A percentile compares a stretch with the other conserved stretches of the same genome.
Evolutionary conservation across 92 coral and sea anemone genomes (phyloP).

Genomic region (Meandrina meandrites): DNA sequence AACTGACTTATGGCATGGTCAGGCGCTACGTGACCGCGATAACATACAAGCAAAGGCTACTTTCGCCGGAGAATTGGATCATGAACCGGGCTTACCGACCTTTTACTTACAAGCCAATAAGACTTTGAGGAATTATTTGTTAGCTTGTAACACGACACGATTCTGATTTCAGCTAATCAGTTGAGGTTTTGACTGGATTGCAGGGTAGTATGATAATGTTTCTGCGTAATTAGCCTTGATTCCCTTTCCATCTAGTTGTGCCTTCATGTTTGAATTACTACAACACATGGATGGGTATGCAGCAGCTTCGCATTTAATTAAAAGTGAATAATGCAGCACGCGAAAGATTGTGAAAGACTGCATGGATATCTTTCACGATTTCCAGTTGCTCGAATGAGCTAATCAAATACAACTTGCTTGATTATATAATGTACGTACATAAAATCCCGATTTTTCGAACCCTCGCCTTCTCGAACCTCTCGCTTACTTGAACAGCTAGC

Average conservation of each 20-base stretch:
- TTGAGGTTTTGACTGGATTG: slow-evolving; percentile 6
- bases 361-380: not conserved
- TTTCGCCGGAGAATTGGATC: not conserved
- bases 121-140: not conserved
- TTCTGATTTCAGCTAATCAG: not conserved
- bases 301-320: not conserved
- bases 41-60: not conserved
- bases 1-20: not conserved
- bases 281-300: not conserved
- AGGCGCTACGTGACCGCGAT: slow-evolving; percentile 13
- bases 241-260: too few relatives aligned
- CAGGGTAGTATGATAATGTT: not conserved
- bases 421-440: not conserved
- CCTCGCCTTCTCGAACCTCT: too few relatives aligned
- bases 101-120: not conserved
- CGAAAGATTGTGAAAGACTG: not conserved
- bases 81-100: not conserved
- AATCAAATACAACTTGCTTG: not conserved
- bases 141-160: not conserved
- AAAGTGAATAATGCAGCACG: not conserved
- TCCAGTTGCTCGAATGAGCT: not conserved
- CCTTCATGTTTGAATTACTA: not conserved
- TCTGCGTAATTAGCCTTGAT: not conserved
- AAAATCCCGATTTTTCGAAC: too few relatives aligned
- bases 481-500: too few relatives aligned